Evolutionary conservation across 2,888 invertebrate species (phyloP), one percentile per base, ranked within the genome.

Genomic region (Caenorhabditis imperialis): DNA sequence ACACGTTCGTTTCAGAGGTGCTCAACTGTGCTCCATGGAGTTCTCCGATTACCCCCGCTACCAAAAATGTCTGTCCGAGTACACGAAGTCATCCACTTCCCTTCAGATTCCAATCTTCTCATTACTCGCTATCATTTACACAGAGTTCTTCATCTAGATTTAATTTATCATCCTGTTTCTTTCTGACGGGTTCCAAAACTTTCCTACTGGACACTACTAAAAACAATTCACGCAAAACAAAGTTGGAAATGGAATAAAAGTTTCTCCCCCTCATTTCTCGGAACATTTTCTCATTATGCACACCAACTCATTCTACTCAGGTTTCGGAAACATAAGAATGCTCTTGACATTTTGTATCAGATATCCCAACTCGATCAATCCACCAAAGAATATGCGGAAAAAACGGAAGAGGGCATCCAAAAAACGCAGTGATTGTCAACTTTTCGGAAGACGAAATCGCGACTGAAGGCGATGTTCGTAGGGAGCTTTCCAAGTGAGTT

Each of bases 21-120:
- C 75, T 16, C 86, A 86, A 54, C 58, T 86, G n/a, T 86, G 86
- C 44, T 81, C 85, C 16, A 70, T 86, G 50, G 79, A 83, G 44
- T 78, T 69, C 53, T 67, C 81, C 8, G 84, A 85, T 73, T 84
- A 80, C 48, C 77, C 79, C 7, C 38, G 62, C 6, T 85, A 85
- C 48, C 42, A 75, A 18, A 38, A 63, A 6, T 85, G 85, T 44
- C 54, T 85, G 53, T 42, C 35, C 2, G 22, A 50, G 16, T 70
- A 71, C 51, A 16, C 65, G 14, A 62, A 62, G 22, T 58, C 61
- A 20, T 44, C 58, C 2, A 12, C 18, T 20, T 30, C 48, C 18
- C 6, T 27, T 14, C 47, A 47, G 14, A 27, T 65, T 6, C 67
- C 67, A 2, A 51, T 74, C 20, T 74, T 74, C 44, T 67, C 74